Evolutionary conservation across 92 coral and sea anemone genomes (phyloP).

Genomic region (Parazoanthus atlanticus): DNA sequence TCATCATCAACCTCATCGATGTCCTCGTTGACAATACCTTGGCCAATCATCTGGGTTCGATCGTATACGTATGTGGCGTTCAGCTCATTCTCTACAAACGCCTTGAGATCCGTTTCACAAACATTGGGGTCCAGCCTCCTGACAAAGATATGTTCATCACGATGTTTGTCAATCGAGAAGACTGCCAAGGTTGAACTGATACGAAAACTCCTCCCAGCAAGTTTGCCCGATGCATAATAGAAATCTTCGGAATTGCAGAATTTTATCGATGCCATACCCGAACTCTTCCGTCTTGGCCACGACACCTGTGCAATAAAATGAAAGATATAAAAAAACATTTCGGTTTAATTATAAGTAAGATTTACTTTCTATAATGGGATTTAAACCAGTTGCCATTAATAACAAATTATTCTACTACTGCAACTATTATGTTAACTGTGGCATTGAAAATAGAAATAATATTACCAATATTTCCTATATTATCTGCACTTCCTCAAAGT

Average conservation of each 20-base stretch:
- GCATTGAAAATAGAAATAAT: too few species aligned
- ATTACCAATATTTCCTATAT: too few species aligned
- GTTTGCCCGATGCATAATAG: background rate
- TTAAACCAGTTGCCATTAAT: too few species aligned
- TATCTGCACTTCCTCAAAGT: too few species aligned
- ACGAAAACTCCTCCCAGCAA: background rate
- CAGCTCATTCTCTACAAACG: conserved; percentile 1
- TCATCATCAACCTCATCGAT: background rate
- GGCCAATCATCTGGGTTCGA: background rate
- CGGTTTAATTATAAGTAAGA: background rate
- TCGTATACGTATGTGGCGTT: background rate
- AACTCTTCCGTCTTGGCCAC: conserved; percentile 25
- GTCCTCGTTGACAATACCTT: background rate
- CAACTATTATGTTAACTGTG: too few species aligned
- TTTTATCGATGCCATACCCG: background rate
- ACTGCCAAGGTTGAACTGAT: background rate
- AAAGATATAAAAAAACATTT: background rate
- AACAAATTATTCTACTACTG: too few species aligned
- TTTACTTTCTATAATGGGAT: background rate
- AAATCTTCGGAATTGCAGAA: conserved; percentile 5
- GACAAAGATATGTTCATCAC: background rate
- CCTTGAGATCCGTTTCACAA: conserved; percentile 1
- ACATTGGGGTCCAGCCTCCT: background rate
- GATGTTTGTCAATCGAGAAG: background rate
- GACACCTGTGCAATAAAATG: background rate